Evolutionary conservation across 2,888 invertebrate genomes (phyloP).

Genomic region (Acanthosoma haemorrhoidale): DNA sequence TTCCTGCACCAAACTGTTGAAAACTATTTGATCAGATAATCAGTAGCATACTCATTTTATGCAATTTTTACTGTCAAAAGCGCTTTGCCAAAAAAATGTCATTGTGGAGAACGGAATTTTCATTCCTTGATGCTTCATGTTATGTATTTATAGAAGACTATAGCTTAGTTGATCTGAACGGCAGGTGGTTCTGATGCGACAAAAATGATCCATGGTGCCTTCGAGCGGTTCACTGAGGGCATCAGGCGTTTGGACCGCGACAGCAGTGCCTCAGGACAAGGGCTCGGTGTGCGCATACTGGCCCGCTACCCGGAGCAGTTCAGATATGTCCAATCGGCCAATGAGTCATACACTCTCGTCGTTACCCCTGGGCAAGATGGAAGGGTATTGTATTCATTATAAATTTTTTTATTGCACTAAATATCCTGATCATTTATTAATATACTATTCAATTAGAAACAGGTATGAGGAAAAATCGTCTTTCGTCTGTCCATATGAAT

Average conservation of each 20-base stretch:
- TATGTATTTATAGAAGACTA: too few relatives aligned
- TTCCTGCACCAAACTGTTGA: too few relatives aligned
- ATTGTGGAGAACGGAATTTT: too few relatives aligned
- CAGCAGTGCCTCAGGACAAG: slow-evolving; percentile 20
- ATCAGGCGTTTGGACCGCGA: neutral
- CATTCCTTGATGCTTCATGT: too few relatives aligned
- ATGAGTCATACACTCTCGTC: slow-evolving; percentile 68
- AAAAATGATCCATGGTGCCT: slow-evolving; percentile 13
- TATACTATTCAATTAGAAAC: neutral
- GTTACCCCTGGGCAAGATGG: slow-evolving; percentile 48
- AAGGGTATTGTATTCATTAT: slow-evolving; percentile 44
- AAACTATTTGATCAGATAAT: too few relatives aligned
- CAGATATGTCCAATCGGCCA: slow-evolving; percentile 55
- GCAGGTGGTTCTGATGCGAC: slow-evolving; percentile 15
- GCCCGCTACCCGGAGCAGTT: slow-evolving; percentile 35
- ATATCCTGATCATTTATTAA: neutral
- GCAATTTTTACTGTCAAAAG: too few relatives aligned
- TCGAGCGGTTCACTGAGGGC: slow-evolving; percentile 28
- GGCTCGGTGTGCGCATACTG: slow-evolving; percentile 26
- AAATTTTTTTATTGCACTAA: neutral
- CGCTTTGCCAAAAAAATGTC: too few relatives aligned
- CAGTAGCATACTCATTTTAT: too few relatives aligned
- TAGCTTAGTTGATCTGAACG: too few relatives aligned
- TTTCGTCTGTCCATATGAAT: too few relatives aligned
- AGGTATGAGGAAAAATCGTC: too few relatives aligned